phyloP scores from a whole-genome alignment of 2,113 vertebrate species.

The Epinephelus moara region DNA sequence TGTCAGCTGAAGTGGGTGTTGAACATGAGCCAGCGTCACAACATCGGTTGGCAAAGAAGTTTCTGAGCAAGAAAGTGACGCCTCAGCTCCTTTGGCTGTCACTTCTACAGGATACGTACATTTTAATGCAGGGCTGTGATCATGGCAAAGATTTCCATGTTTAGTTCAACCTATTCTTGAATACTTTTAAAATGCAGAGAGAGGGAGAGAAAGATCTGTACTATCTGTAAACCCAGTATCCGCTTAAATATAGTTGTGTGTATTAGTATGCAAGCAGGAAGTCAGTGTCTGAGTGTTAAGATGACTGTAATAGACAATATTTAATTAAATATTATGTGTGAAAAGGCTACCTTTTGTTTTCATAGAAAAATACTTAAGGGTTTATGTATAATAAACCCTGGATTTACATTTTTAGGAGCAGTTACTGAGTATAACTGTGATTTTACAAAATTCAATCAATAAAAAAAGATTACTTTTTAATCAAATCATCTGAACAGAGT shows the following conservation, averaged over 20 bases:
- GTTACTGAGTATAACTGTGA: not conserved
- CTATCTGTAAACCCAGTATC: not conserved
- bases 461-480: not conserved
- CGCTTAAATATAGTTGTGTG: conserved; percentile 20
- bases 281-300: not conserved
- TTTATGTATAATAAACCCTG: not conserved
- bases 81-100: conserved; percentile 72
- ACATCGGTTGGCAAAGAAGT: conserved; percentile 52
- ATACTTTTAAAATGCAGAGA: conserved; percentile 19
- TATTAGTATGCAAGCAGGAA: not conserved
- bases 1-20: conserved; percentile 75
- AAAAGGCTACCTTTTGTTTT: too few species aligned
- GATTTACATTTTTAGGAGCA: not conserved
- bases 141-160: conserved; percentile 41
- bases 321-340: not conserved
- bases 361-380: not conserved
- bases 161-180: conserved; percentile 40
- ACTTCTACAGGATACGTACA: conserved; percentile 52
- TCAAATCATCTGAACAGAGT: not conserved
- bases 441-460: not conserved
- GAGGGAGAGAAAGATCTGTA: not conserved
- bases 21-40: conserved; percentile 71
- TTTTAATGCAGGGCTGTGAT: conserved; percentile 67
- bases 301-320: not conserved
- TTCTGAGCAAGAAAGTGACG: conserved; percentile 69